Conservation (phyloP, 1,140 invertebrate genomes). For the Magallana angulata region DNA sequence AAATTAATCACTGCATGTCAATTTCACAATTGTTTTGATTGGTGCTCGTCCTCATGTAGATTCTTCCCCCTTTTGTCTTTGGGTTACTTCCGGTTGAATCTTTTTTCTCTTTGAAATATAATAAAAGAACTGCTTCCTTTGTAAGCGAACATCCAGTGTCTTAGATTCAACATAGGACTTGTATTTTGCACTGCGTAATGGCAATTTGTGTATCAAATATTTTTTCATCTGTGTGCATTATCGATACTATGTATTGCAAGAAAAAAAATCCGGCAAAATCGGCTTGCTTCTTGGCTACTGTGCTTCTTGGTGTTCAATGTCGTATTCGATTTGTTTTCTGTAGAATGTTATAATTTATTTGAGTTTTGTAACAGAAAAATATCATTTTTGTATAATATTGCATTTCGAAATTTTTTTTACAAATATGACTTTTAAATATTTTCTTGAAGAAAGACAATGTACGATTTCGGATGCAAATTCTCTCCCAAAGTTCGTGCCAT, state of each 20-base stretch:
- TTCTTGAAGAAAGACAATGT: background rate
- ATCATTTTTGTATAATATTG: too few species aligned
- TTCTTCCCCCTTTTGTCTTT: background rate
- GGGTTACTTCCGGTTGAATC: background rate
- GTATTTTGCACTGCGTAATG: conserved; percentile 22
- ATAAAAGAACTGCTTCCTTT: background rate
- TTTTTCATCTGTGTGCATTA: background rate
- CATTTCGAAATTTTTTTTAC: background rate
- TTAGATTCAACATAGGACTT: background rate
- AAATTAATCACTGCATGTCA: conserved; percentile 27
- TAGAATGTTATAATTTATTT: background rate
- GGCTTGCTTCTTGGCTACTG: conserved; percentile 11
- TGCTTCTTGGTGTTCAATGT: background rate
- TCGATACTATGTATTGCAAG: too few species aligned
- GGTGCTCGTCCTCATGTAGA: conserved; percentile 29
- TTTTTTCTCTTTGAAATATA: background rate
- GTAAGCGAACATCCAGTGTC: background rate
- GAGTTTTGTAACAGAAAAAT: background rate
- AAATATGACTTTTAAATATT: background rate
- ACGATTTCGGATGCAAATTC: background rate
- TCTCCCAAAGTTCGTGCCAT: background rate
- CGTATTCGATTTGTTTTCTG: background rate
- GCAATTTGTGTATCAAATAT: conserved; percentile 2
- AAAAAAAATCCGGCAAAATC: background rate
- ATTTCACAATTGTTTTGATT: conserved; percentile 10